Base-by-base conservation (phyloP, 2,888 invertebrate genomes). In the Micropterix aruncella region DNA sequence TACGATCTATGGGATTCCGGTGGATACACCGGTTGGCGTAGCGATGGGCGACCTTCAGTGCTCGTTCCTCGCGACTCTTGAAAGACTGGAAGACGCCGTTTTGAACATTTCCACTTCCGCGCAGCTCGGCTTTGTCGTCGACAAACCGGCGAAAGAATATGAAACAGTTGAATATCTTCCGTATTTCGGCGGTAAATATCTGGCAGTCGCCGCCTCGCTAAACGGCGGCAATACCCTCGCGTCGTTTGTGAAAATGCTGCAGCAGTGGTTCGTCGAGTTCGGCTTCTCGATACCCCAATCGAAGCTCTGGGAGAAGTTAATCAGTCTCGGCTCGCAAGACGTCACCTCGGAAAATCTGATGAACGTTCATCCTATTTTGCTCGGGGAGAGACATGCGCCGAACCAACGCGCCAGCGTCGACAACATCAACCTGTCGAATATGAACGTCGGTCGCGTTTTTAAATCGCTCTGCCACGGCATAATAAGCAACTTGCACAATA, bases 31-130 rank as follows among this genome's bases (percentile, higher is more conserved):
- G 12, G 79, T 90, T 27, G 79, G 83, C 40, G 81, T 80, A 38
- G 87, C 84, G 1, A 63, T 88, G 50, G 89, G 89, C 7, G 91
- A 91, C 61, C 68, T 88, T 16, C 90, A 89, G 58, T 87, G 89
- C 60, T 87, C 88, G n/a, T 85, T 87, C 12, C 69, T 81, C 50
- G 83, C 88, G 15, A 79, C 84, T 17, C 63, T 87, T 16, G 78
- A 81, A 54, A 69, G 67, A 47, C 60, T 64, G 45, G 66, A 74
- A 44, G 81, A 83, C 58, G 79, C 83, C 50, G 83, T 88, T 36
- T 62, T 90, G 49, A 91, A 90, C 59, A 81, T 92, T 57, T 88
- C 90, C 36, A 92, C 91, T 3, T 90, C 90, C 2, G 86, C 88
- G 18, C 91, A 92, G 63, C 68, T 91, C 42, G 80, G 83, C 2